phyloP scores from a whole-genome alignment of 2,888 invertebrate genomes.

The Dicyrtomina minuta region DNA sequence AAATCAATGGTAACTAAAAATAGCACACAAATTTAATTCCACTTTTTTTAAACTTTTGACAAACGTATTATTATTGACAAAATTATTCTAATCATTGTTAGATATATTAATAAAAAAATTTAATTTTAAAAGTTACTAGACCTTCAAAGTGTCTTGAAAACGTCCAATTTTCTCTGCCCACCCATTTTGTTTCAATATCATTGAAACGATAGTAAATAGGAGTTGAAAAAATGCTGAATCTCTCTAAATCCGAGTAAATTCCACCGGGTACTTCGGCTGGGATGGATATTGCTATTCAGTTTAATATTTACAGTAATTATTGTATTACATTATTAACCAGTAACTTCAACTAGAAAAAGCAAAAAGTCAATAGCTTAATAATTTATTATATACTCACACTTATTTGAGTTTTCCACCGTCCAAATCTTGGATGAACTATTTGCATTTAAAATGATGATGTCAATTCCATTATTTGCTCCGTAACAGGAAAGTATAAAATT shows the following conservation, averaged over 20 bases:
- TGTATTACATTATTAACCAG: too few relatives aligned
- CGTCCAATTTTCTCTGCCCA: conserved; percentile 76
- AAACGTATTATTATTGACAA: background rate
- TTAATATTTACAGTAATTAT: too few relatives aligned
- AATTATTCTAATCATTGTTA: too few relatives aligned
- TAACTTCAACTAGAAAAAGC: too few relatives aligned
- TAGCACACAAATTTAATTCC: too few relatives aligned
- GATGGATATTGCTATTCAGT: too few relatives aligned
- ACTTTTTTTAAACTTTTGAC: background rate
- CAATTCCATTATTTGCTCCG: conserved; percentile 33
- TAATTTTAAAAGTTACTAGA: too few relatives aligned
- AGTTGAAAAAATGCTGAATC: conserved; percentile 61
- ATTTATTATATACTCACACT: conserved; percentile 27
- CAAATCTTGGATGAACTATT: conserved; percentile 37
- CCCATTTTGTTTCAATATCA: conserved; percentile 79
- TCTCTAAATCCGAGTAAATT: conserved; percentile 72
- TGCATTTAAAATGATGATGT: conserved; percentile 38
- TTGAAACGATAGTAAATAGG: conserved; percentile 69
- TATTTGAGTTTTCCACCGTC: conserved; percentile 41
- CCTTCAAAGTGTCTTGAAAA: conserved; percentile 70
- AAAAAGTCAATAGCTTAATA: too few relatives aligned
- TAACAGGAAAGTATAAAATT: too few relatives aligned
- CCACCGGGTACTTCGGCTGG: conserved; percentile 72
- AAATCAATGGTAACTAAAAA: too few relatives aligned
- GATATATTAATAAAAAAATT: too few relatives aligned